Conservation (phyloP, 2,888 invertebrate species). For the Tryphoninae sp. region DNA sequence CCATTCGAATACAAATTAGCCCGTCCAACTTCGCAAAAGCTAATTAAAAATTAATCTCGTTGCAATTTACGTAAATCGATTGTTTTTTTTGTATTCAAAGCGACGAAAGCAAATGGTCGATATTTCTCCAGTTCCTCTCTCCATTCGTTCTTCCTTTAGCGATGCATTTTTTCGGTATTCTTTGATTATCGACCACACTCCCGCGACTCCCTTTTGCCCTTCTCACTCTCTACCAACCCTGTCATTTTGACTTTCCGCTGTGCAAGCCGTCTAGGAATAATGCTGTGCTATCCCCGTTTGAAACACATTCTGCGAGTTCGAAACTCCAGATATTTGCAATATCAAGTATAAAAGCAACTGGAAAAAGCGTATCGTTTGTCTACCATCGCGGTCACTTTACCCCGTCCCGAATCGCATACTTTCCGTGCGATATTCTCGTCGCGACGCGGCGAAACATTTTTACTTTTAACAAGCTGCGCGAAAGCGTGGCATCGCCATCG, state of each 20-base stretch:
- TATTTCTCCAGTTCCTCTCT: too few species aligned
- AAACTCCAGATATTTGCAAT: conserved; percentile 18
- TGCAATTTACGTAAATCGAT: too few species aligned
- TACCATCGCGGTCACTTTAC: neutral
- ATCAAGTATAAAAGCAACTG: neutral
- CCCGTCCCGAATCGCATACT: neutral
- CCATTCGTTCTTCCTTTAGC: conserved; percentile 16
- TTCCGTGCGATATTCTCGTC: conserved; percentile 3
- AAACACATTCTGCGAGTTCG: conserved; percentile 26
- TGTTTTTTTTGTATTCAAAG: too few species aligned
- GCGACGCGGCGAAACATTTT: neutral
- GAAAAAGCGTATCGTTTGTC: neutral
- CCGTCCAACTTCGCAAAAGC: too few species aligned
- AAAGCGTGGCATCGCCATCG: conserved; percentile 7
- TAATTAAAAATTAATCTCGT: too few species aligned
- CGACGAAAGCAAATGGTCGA: too few species aligned
- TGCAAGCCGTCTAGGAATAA: neutral
- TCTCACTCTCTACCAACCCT: neutral
- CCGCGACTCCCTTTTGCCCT: conserved; percentile 6
- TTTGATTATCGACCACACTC: conserved; percentile 33
- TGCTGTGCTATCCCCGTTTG: neutral
- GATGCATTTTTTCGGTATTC: conserved; percentile 23
- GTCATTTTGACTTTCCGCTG: conserved; percentile 1
- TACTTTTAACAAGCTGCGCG: conserved; percentile 41
- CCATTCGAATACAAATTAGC: too few species aligned